A percentile compares a stretch with the other conserved stretches of the same genome.
Evolutionary conservation across 2,797 vertebrate species (phyloP).

Genomic region (Tapera naevia): DNA sequence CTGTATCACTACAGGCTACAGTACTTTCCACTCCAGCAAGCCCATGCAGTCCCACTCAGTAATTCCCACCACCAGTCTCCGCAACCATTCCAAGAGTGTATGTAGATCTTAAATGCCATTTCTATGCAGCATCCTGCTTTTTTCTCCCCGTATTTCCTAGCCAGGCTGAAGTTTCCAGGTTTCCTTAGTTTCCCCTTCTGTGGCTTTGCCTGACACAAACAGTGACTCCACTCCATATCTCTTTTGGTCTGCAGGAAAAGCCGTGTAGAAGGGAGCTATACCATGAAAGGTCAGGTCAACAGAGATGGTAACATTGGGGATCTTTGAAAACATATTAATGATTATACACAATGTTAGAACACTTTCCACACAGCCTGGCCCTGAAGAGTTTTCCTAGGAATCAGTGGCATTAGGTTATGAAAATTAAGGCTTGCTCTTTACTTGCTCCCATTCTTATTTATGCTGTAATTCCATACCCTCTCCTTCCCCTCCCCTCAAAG

Average conservation of each 20-base stretch:
- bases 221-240: neutral
- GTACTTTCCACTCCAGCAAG: neutral
- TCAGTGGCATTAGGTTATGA: neutral
- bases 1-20: accelerated
- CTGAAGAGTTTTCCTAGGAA: neutral
- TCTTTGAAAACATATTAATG: neutral
- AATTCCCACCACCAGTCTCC: neutral
- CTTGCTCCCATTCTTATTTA: neutral
- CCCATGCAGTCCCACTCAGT: accelerated
- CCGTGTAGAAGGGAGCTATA: neutral
- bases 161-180: neutral
- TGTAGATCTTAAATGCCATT: neutral
- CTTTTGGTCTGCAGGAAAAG: neutral
- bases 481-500: neutral
- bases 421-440: neutral
- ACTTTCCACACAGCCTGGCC: neutral
- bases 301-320: neutral
- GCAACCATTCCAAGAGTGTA: neutral
- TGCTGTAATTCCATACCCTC: neutral
- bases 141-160: neutral
- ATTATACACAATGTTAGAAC: neutral
- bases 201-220: neutral
- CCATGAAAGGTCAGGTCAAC: neutral
- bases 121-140: neutral
- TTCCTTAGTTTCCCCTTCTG: neutral